Conservation (phyloP, 2,113 vertebrate species). For the Nematolebias whitei region DNA sequence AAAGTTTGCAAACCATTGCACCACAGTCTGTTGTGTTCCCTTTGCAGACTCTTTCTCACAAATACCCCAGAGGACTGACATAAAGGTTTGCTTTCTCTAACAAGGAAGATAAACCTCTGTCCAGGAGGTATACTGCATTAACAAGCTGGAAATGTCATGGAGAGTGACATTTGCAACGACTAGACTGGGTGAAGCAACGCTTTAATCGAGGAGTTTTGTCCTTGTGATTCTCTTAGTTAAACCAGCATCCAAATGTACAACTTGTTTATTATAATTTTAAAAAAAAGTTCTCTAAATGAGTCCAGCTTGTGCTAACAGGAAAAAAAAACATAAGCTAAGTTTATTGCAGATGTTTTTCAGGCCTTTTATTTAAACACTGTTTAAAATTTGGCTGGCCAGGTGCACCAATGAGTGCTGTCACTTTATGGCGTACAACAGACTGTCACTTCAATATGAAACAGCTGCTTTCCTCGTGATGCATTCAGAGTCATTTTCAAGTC, state of each 20-base stretch:
- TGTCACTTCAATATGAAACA: background rate
- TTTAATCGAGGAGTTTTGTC: slow-evolving; percentile 55
- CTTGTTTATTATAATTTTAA: slow-evolving; percentile 36
- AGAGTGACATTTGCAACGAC: slow-evolving; percentile 20
- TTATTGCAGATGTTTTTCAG: too few relatives aligned
- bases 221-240: slow-evolving; percentile 25
- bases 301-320: slow-evolving; percentile 29
- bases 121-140: background rate
- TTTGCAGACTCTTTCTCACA: slow-evolving; percentile 18
- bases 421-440: background rate
- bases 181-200: slow-evolving; percentile 9
- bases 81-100: slow-evolving; percentile 12
- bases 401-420: background rate
- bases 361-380: too few relatives aligned
- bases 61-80: slow-evolving; percentile 2
- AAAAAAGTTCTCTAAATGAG: slow-evolving; percentile 23
- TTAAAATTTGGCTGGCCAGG: too few relatives aligned
- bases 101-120: slow-evolving; percentile 23
- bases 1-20: too few relatives aligned
- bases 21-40: background rate
- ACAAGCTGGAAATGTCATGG: slow-evolving; percentile 11
- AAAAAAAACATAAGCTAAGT: slow-evolving; percentile 12
- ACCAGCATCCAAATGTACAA: slow-evolving; percentile 10
- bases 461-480: background rate
- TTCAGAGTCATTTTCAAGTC: slow-evolving; percentile 13